These are phyloP conservation scores for Eurytoma adleriae DNA, from an alignment of 2,888 invertebrate genomes.

Conservation along the genomic window DNA sequence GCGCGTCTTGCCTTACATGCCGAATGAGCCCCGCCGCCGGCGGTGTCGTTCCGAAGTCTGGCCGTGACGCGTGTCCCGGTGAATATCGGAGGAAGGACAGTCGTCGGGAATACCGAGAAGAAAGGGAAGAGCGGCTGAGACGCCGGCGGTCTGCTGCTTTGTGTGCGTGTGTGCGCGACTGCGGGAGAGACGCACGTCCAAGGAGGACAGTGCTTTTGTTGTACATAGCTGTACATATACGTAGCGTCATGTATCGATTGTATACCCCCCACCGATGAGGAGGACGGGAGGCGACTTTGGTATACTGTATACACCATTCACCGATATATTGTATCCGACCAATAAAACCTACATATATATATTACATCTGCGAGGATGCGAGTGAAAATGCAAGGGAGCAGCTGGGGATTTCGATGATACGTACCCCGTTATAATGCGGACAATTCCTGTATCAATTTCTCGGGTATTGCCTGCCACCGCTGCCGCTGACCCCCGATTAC, in stretches of 20 bases:
- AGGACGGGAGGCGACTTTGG: slow-evolving; percentile 62
- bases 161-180: not conserved
- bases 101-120: slow-evolving; percentile 9
- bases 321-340: slow-evolving; percentile 68
- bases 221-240: slow-evolving; percentile 73
- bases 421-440: slow-evolving; percentile 5
- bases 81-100: slow-evolving; percentile 29
- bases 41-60: slow-evolving; percentile 26
- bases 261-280: slow-evolving; percentile 62
- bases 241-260: slow-evolving; percentile 60
- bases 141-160: slow-evolving; percentile 23
- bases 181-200: slow-evolving; percentile 2
- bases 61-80: slow-evolving; percentile 42
- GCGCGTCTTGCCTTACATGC: slow-evolving; percentile 48
- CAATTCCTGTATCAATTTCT: slow-evolving; percentile 45
- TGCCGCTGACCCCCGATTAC: slow-evolving; percentile 15
- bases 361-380: slow-evolving; percentile 10
- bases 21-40: slow-evolving; percentile 36
- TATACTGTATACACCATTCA: slow-evolving; percentile 70
- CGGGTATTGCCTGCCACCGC: slow-evolving; percentile 12
- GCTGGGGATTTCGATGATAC: not conserved
- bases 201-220: slow-evolving; percentile 53
- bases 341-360: slow-evolving; percentile 66
- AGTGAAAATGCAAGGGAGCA: slow-evolving; percentile 18
- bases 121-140: slow-evolving; percentile 13